Evolutionary conservation across 1,140 invertebrate species (phyloP).

Genomic region (Bactericera cockerelli): DNA sequence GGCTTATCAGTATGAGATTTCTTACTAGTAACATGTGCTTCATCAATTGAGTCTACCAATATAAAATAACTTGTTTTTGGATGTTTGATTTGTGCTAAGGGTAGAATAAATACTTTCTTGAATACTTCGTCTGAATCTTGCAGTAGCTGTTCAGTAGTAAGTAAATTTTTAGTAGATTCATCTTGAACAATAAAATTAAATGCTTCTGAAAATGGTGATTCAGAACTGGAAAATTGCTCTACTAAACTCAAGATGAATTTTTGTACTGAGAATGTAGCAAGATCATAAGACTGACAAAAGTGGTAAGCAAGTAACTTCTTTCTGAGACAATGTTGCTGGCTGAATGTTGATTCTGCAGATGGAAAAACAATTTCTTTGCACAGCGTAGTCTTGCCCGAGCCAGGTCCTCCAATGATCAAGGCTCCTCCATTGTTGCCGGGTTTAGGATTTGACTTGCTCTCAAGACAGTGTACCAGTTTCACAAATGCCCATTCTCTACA

Average conservation of each 20-base stretch:
- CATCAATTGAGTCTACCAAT: constrained; percentile 84
- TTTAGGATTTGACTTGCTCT: constrained; percentile 53
- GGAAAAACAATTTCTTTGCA: constrained; percentile 70
- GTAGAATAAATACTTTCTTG: constrained; percentile 72
- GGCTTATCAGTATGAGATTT: constrained; percentile 26
- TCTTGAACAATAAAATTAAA: background rate
- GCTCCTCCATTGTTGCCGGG: constrained; percentile 44
- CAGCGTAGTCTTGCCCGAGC: constrained; percentile 71
- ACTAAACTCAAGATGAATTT: constrained; percentile 72
- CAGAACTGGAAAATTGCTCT: constrained; percentile 39
- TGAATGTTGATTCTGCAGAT: constrained; percentile 41
- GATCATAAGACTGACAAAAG: constrained; percentile 54
- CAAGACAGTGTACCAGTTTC: constrained; percentile 80
- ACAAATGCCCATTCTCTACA: constrained; percentile 89
- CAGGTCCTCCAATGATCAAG: constrained; percentile 69
- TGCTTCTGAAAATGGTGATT: constrained; percentile 4
- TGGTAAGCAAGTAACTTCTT: constrained; percentile 63
- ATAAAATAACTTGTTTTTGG: constrained; percentile 70
- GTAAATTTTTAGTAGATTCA: constrained; percentile 41
- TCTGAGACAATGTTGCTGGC: constrained; percentile 54
- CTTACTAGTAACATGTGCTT: constrained; percentile 31
- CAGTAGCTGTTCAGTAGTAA: constrained; percentile 53
- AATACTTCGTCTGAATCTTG: constrained; percentile 80
- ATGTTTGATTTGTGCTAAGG: constrained; percentile 63
- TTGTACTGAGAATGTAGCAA: constrained; percentile 49